A percentile compares a stretch with the other conserved stretches of the same genome.
Evolutionary conservation across 1,140 invertebrate species (phyloP).

Genomic region (Phymastichus coffea): DNA sequence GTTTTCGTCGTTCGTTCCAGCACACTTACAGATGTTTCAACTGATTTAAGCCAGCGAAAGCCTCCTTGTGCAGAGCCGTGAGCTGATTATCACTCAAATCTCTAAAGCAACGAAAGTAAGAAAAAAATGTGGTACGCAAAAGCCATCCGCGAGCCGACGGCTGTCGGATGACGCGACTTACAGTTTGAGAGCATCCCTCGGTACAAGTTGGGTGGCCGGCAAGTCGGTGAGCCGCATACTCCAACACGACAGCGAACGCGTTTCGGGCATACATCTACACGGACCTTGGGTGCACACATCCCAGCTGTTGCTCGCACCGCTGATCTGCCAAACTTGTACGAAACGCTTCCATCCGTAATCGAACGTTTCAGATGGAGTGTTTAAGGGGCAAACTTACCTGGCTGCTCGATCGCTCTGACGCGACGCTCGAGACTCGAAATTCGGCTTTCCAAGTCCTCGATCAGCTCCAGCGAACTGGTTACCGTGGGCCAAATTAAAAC

Average conservation of each 20-base stretch:
- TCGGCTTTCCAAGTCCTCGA: conserved; percentile 43
- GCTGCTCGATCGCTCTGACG: conserved; percentile 72
- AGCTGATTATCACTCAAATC: conserved; percentile 75
- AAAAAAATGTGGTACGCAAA: no score
- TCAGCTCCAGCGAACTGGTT: background rate
- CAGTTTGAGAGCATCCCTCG: conserved; percentile 69
- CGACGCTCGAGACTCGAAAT: conserved; percentile 62
- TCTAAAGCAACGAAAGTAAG: conserved; percentile 61
- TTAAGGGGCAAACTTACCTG: conserved; percentile 59
- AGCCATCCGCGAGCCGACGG: no score
- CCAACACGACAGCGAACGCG: conserved; percentile 72
- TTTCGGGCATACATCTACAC: conserved; percentile 68
- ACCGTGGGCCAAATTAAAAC: background rate
- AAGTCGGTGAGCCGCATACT: conserved; percentile 64
- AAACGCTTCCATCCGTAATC: no score
- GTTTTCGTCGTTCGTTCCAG: background rate
- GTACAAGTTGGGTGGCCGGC: conserved; percentile 68
- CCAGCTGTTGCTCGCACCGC: conserved; percentile 66
- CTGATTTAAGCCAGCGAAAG: conserved; percentile 68
- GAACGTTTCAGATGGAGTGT: no score
- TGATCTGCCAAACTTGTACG: conserved; percentile 69
- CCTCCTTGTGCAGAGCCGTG: conserved; percentile 71
- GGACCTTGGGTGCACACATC: conserved; percentile 69
- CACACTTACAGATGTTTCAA: conserved; percentile 64
- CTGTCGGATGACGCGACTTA: no score